Evolutionary conservation across 2,888 invertebrate species (phyloP), one percentile per base, ranked within the genome.

Genomic region (Timema cristinae): DNA sequence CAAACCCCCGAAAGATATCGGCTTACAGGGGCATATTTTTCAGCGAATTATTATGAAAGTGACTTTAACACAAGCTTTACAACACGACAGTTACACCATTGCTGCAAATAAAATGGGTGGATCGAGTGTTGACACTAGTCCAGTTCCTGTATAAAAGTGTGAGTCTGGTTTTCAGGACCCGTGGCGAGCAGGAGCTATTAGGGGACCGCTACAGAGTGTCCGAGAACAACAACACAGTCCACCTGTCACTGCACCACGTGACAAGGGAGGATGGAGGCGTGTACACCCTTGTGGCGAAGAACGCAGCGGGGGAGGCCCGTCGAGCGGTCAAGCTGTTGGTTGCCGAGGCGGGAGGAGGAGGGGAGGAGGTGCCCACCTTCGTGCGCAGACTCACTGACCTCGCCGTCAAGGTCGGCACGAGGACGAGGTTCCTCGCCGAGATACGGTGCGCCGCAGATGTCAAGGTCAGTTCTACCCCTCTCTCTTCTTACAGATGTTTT

Each of bases 391-490:
- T 96, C 70, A 91, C 90, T 79, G 94, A 96, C 83, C 88, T 95
- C 70, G 90, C 92, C 13, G 94, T 94, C 73, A 94, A 95, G 85
- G 94, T 96, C 79, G 95, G 95, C 79, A 93, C 94, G 63, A 86
- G 94, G 79, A 92, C 93, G 1, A 86, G 94, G 77, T 90, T 95
- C 79, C 86, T 95, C 67, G 92, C 94, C 67, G 94, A 95, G 83
- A 91, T 94, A 75, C 86, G 90, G 80, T 93, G 92, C 83, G 87
- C 90, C 68, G 88, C 90, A 66, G 92, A 91, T 80, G 87, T 91
- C 77, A 91, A 91, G 89, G 95, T 93, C 81, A 80, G 82, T 77
- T 8, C 7, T 13, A 11, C 16, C n/a, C 0, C 54, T n/a, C 11
- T 54, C 32, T 32, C 32, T 32, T 32, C 32, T 32, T 32, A 32